Base-by-base conservation (phyloP, 2,113 vertebrate genomes). In the Gavia stellata region DNA sequence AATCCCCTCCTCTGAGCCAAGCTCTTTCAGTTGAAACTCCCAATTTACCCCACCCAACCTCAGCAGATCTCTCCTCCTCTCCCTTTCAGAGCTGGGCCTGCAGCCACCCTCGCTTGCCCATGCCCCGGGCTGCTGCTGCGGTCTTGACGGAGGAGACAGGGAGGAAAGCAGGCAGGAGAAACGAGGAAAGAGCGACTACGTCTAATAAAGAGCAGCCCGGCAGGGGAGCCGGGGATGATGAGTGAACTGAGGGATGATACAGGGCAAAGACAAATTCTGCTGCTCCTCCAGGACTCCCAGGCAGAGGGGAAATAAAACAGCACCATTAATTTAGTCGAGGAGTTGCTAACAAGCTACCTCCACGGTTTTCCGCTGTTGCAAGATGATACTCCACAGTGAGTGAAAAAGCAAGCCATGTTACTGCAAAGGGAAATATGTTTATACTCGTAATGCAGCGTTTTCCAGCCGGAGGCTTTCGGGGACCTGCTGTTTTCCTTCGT, bases 101-200 rank as follows among this genome's bases (percentile, higher is more conserved):
- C 75, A 71, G 61, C 34, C 63, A n/a, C 45, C 45, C 23, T 68
- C 2, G 1, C 49, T 53, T 21, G 3, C 34, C 66, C 3, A 2
- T 28, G 17, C 31, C 58, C n/a, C 0, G 1, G 17, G 52, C 9
- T 59, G 40, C 63, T 5, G 8, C 50, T 33, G 16, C 3, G 4
- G n/a, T 9, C 3, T 3, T 31, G 53, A 21, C 2, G 5, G 33
- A 45, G 17, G 19, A 80, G 38, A 59, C 0, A 0, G 52, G 1
- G 3, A 61, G 38, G 42, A 52, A 49, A 87, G 9, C 47, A 52
- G 58, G 34, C 36, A 47, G 53, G 36, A 75, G 38, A 16, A 67
- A 61, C 0, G 1, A 88, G 61, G 16, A 31, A 65, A 49, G 44
- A 80, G 47, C 4, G 4, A 38, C 14, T 9, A 10, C 1, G 0